Evolutionary conservation across 2,888 invertebrate species (phyloP), one percentile per base, ranked within the genome.

Genomic region (Eurois occulta): DNA sequence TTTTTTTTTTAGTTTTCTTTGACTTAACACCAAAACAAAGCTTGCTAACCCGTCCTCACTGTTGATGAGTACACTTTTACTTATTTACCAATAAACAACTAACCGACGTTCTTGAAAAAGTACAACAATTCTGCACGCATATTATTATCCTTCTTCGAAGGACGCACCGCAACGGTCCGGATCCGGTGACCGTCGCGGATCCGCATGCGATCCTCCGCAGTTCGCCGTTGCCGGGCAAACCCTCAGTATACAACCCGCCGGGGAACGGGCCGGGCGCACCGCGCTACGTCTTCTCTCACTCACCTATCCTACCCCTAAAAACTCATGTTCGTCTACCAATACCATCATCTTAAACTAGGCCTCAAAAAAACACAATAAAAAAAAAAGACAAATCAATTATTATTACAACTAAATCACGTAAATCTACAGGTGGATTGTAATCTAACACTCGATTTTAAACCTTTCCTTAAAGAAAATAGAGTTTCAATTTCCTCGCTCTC

Each of bases 381-480:
- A 73, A 80, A 85, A 75, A 24, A 78, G 78, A 41, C 43, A 78
- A 79, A 84, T 64, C 58, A 82, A 79, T 80, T 52, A 81, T 35
- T 43, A 48, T 46, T 38, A 75, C 55, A 55, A 72, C 48, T 67
- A 89, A 89, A n/a, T 28, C n/a, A 65, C 41, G 18, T 65, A n/a
- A 65, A 88, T 88, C 91, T 89, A 91, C 91, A 91, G 91, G 91
- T 91, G 91, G 91, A 88, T 90, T 65, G 13, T 62, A 60, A 66
- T 72, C 68, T 43, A 65, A 68, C 78, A 77, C 38, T 82, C 80
- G 72, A 88, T 86, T 85, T 77, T 86, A 81, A 84, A 86, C 90
- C 89, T 81, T 91, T 85, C 75, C 60, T 0, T 21, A 68, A 77
- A 41, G 73, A 41, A 16, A 60, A 84, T 89, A 91, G 75, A 88